These are phyloP conservation scores for Chymomyza fuscimana DNA, from an alignment of 2,888 invertebrate species.

Conservation along the genomic window DNA sequence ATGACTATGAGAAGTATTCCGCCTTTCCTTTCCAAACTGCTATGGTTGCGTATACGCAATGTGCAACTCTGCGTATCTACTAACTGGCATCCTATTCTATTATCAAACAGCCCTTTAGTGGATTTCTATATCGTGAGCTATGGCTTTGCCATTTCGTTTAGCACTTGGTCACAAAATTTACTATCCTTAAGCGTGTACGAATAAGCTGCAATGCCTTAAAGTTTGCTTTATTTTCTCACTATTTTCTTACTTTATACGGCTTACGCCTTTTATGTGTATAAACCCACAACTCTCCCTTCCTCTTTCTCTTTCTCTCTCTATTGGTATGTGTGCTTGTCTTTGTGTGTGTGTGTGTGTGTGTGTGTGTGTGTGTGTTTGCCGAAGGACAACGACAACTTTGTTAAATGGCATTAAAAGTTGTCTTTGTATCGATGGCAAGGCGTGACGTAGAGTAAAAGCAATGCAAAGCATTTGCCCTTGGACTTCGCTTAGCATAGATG, in stretches of 20 bases:
- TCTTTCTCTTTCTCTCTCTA: background rate
- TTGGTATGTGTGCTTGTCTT: conserved; percentile 4
- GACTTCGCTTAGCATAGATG: background rate
- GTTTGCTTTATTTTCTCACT: conserved; percentile 22
- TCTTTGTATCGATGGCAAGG: conserved; percentile 53
- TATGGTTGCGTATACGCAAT: too few species aligned
- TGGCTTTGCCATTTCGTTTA: background rate
- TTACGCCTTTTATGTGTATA: conserved; percentile 57
- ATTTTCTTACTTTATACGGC: conserved; percentile 42
- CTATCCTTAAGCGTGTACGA: background rate
- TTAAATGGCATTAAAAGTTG: conserved; percentile 67
- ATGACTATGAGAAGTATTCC: too few species aligned
- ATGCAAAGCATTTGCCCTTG: conserved; percentile 24
- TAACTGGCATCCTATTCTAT: too few species aligned
- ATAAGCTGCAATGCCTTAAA: conserved; percentile 4
- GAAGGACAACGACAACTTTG: conserved; percentile 57
- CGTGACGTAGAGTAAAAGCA: conserved; percentile 35
- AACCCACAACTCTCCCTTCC: conserved; percentile 5
- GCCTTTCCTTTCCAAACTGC: too few species aligned
- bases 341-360: conserved; percentile 11
- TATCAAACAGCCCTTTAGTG: too few species aligned
- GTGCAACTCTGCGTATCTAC: too few species aligned
- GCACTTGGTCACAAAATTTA: background rate
- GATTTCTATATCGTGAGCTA: too few species aligned
- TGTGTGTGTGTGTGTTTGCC: conserved; percentile 14